Base-by-base conservation (phyloP, 2,113 vertebrate genomes). In the Rhabdornis inornatus region DNA sequence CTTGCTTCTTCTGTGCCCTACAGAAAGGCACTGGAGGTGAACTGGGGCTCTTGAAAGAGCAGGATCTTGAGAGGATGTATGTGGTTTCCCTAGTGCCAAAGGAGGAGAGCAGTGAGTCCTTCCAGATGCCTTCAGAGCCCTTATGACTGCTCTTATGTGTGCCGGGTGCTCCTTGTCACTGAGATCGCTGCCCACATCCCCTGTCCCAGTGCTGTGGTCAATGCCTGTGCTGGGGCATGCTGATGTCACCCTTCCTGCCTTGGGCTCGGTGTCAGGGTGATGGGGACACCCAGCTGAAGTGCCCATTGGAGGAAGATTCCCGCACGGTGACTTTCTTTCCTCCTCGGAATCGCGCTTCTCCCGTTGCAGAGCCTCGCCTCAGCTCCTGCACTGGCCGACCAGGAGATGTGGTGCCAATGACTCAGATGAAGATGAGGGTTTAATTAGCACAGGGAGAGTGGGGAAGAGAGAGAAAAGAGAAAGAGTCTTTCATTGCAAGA, bases 361-460 rank as follows among this genome's bases (percentile, higher is more conserved):
- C 49, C 16, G 9, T 44, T 17, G 42, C 80, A 85, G 78, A 89
- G 27, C 60, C 80, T 82, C 6, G 1, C 12, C 75, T 94, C 17
- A 15, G 76, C 80, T 95, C 87, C 90, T 97, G 84, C 80, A 37
- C 79, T 83, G 96, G 97, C 92, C 47, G 61, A 49, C 89, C 60
- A 76, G 89, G 91, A 97, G 93, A 91, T 1, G 77, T 96, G 80
- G 83, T 97, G 93, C 93, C 85, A 95, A 89, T 97, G 97, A 97
- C 89, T 97, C 97, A 98, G 97, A 96, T 33, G 28, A 93, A 97
- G 95, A 97, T 50, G 95, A 96, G 82, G 91, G 95, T 87, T 96
- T 97, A 96, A 97, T 97, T 97, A 96, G 91, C 90, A 85, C 65
- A 17, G 87, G 90, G 44, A 89, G 95, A 92, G 81, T 80, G 40